Evolutionary conservation across 2,888 invertebrate species (phyloP).

Genomic region (Lithosia quadra): DNA sequence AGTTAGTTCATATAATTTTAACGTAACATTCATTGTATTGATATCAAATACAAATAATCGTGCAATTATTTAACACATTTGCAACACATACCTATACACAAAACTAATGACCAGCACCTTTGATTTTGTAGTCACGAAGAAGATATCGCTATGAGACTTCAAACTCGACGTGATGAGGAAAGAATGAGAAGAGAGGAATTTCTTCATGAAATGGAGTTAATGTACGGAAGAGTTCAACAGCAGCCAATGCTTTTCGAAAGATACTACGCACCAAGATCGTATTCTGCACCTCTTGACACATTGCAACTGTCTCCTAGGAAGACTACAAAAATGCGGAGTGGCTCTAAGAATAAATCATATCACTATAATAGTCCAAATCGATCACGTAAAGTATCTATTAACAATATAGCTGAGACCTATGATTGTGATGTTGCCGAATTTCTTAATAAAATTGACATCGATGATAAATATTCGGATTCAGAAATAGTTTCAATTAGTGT

Average conservation of each 20-base stretch:
- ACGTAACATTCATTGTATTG: background rate
- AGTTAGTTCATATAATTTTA: constrained; percentile 63
- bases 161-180: constrained; percentile 90
- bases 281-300: constrained; percentile 66
- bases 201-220: constrained; percentile 90
- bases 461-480: constrained; percentile 72
- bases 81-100: too few relatives aligned
- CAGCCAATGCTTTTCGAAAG: constrained; percentile 91
- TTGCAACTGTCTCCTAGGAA: constrained; percentile 77
- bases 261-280: constrained; percentile 87
- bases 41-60: too few relatives aligned
- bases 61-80: background rate
- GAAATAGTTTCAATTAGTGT: constrained; percentile 65
- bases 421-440: constrained; percentile 72
- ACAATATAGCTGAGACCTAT: constrained; percentile 72
- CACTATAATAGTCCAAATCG: constrained; percentile 66
- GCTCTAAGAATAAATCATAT: constrained; percentile 60
- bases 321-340: constrained; percentile 63
- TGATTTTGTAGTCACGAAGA: constrained; percentile 84
- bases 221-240: constrained; percentile 90
- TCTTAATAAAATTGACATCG: constrained; percentile 73
- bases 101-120: background rate
- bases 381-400: constrained; percentile 76
- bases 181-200: constrained; percentile 89
- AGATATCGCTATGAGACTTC: constrained; percentile 89